A percentile compares a stretch with the other conserved stretches of the same genome.
Conservation (phyloP, 37 sponge, comb jelly and placozoan genomes). For the Aplysina aerophoba region DNA sequence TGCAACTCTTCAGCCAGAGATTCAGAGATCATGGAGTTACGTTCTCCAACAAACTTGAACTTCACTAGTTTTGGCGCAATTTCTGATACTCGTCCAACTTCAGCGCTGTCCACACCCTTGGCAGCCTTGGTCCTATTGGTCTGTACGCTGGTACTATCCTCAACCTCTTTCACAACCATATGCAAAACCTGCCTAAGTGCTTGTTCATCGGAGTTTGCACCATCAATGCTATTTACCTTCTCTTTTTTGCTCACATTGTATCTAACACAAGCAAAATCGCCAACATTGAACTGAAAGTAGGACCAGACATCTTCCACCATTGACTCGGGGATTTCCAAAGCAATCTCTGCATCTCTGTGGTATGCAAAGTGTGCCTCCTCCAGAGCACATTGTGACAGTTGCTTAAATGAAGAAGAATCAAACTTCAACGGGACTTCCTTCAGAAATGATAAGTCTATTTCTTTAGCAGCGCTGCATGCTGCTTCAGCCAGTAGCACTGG, state of each 20-base stretch:
- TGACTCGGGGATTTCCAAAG: conserved; percentile 9
- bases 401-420: background rate
- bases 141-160: background rate
- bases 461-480: conserved; percentile 51
- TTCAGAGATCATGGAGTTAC: conserved; percentile 51
- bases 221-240: background rate
- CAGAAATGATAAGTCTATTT: conserved; percentile 7
- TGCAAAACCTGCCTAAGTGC: conserved; percentile 57
- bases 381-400: conserved; percentile 14
- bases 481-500: conserved; percentile 71
- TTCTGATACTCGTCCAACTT: background rate
- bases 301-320: conserved; percentile 14
- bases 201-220: background rate
- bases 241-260: conserved; percentile 27
- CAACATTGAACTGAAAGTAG: conserved; percentile 52
- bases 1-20: conserved; percentile 24
- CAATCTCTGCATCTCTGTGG: background rate
- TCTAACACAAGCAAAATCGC: conserved; percentile 69
- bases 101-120: background rate
- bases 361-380: background rate
- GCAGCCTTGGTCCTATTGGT: background rate
- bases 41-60: conserved; percentile 45
- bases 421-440: conserved; percentile 55
- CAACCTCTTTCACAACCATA: conserved; percentile 45
- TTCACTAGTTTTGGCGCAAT: background rate